Evolutionary conservation across 2,888 invertebrate species (phyloP), one percentile per base, ranked within the genome.

Genomic region (Nasonia oneida): DNA sequence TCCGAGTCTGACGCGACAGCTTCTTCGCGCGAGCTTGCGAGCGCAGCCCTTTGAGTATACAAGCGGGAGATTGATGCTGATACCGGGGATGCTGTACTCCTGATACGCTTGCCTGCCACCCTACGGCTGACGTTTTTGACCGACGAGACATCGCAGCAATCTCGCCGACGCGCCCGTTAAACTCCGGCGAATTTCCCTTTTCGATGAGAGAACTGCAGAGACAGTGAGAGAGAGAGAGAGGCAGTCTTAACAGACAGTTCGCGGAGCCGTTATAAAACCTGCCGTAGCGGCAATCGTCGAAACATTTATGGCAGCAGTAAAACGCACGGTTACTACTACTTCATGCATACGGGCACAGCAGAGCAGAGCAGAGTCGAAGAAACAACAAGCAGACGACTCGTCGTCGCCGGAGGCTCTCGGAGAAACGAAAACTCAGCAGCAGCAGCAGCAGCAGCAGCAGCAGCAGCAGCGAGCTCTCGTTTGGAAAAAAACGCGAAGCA

Each of bases 381-480:
- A 71, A 71, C 39, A 61, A 61, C 39, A 61, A 61, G 67, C 67
- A 29, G 29, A 61, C 23, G 61, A 61, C 23, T 23, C n/a, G n/a
- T 23, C 18, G 3, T 3, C 73, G n/a, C 73, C 42, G 47, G 73
- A 42, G 47, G 42, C 47, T 8, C n/a, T 12, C 29, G 29, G 47
- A 47, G n/a, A 73, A 73, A 47, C 73, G 42, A 23, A 73, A 73
- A 73, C 47, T 73, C 73, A 73, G 73, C 73, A 37, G 37, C 37
- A 4, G 37, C 4, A 73, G 73, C 73, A 37, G 37, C 37, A 4
- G 37, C 4, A 37, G 37, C 4, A 23, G 23, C 23, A 23, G 23
- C 23, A 37, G 1, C 29, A 29, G 71, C 10, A 53, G 47, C 14
- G 5, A 15, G 18, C 39, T n/a, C n/a, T 10, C 71, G 2, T 18